Evolutionary conservation across 2,888 invertebrate genomes (phyloP).

Genomic region (Dermolepida albohirtum): DNA sequence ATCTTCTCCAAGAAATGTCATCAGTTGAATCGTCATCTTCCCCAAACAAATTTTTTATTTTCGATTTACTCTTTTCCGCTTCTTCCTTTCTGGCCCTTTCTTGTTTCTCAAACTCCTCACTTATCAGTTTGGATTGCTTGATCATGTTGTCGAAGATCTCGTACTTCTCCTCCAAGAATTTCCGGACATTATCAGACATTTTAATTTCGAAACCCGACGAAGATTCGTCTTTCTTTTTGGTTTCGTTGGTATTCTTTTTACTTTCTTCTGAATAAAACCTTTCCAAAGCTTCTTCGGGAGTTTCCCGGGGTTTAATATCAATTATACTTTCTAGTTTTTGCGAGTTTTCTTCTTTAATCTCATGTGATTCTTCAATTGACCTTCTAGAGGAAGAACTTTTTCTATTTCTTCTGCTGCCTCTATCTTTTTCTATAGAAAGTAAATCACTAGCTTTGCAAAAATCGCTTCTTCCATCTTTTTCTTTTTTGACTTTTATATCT

Average conservation of each 20-base stretch:
- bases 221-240: not conserved
- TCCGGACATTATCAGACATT: slow-evolving; percentile 40
- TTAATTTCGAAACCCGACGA: slow-evolving; percentile 16
- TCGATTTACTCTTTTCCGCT: slow-evolving; percentile 29
- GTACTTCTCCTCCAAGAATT: slow-evolving; percentile 41
- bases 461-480: not conserved
- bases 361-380: not conserved
- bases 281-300: slow-evolving; percentile 17
- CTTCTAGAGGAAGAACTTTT: slow-evolving; percentile 22
- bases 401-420: not conserved
- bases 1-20: slow-evolving; percentile 9
- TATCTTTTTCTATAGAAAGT: not conserved
- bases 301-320: not conserved
- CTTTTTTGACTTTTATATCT: not conserved
- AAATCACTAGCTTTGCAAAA: slow-evolving; percentile 32
- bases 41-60: slow-evolving; percentile 49
- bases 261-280: slow-evolving; percentile 6
- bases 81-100: slow-evolving; percentile 24
- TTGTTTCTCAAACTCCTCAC: slow-evolving; percentile 26
- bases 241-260: not conserved
- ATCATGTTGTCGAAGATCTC: slow-evolving; percentile 42
- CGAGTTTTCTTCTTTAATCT: not conserved
- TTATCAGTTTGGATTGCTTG: slow-evolving; percentile 36
- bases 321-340: too few relatives aligned
- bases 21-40: slow-evolving; percentile 48